Evolutionary conservation across 1,140 invertebrate species (phyloP).

Genomic region (Drosophila ohnishii): DNA sequence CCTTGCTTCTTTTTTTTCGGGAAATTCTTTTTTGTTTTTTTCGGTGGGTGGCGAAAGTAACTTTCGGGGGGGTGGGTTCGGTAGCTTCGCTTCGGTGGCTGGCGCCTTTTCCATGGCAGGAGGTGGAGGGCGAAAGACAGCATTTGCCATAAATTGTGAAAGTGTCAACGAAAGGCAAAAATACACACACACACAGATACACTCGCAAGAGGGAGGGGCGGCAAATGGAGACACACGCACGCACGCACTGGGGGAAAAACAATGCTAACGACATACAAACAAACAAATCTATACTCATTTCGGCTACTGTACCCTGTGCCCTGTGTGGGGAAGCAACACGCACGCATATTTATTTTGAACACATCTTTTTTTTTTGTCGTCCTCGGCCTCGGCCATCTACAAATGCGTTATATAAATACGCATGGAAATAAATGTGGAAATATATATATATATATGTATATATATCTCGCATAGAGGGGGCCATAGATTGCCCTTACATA

Average conservation of each 20-base stretch:
- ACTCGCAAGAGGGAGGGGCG: conserved; percentile 16
- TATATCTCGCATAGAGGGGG: conserved; percentile 8
- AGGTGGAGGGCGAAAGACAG: conserved; percentile 65
- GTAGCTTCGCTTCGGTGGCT: conserved; percentile 39
- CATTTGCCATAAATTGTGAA: conserved; percentile 81
- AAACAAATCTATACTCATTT: conserved; percentile 65
- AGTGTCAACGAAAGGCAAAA: conserved; percentile 81
- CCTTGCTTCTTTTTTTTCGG: conserved; percentile 31
- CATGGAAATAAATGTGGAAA: conserved; percentile 35
- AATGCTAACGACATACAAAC: conserved; percentile 60
- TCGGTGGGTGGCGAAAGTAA: conserved; percentile 72
- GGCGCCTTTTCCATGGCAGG: conserved; percentile 69
- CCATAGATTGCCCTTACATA: conserved; percentile 64
- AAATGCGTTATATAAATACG: conserved; percentile 68
- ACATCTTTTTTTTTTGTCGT: conserved; percentile 56
- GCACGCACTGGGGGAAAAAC: conserved; percentile 57
- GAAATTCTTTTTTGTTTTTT: conserved; percentile 44
- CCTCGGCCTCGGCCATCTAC: conserved; percentile 32
- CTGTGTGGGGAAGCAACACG: conserved; percentile 74
- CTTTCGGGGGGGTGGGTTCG: conserved; percentile 49
- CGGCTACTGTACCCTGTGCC: conserved; percentile 24
- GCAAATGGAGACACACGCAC: conserved; percentile 53
- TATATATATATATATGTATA: conserved; percentile 2
- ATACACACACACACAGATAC: conserved; percentile 54
- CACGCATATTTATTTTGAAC: conserved; percentile 81